These are phyloP conservation scores for Rhinoderma darwinii DNA, from an alignment of 2,113 vertebrate genomes.

Conservation along the genomic window DNA sequence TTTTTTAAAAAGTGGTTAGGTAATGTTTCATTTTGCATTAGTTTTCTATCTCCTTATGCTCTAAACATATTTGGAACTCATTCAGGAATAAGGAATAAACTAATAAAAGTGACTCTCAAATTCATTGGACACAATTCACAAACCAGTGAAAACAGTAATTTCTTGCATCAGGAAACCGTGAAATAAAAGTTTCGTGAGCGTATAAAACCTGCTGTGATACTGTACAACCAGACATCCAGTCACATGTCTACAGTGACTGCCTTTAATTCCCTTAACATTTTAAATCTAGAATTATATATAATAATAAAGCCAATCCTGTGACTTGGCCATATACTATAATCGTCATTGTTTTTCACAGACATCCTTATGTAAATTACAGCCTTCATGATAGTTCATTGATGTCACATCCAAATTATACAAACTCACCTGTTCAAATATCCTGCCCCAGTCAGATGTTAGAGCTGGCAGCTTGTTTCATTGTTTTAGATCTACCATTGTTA, in stretches of 20 bases:
- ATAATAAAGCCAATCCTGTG: neutral
- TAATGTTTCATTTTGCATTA: neutral
- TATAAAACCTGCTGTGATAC: neutral
- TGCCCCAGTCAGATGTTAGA: neutral
- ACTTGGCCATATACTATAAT: neutral
- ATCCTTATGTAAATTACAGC: neutral
- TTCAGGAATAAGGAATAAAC: neutral
- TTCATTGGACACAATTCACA: neutral
- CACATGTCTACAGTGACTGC: neutral
- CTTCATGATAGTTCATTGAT: neutral
- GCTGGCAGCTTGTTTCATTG: neutral
- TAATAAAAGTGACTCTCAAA: neutral
- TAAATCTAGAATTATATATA: neutral
- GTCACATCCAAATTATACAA: constrained; percentile 22
- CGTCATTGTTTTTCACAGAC: neutral
- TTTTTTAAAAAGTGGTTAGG: too few relatives aligned
- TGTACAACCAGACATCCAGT: neutral
- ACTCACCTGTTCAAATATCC: constrained; percentile 33
- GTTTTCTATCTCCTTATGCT: neutral
- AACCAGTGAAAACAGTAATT: neutral
- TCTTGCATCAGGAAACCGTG: neutral
- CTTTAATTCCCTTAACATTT: neutral
- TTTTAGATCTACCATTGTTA: neutral
- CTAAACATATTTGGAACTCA: neutral
- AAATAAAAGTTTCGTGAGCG: neutral